A percentile compares a stretch with the other conserved stretches of the same genome.
Conservation (phyloP, 2,888 invertebrate genomes). For the Chrysolina americana region DNA sequence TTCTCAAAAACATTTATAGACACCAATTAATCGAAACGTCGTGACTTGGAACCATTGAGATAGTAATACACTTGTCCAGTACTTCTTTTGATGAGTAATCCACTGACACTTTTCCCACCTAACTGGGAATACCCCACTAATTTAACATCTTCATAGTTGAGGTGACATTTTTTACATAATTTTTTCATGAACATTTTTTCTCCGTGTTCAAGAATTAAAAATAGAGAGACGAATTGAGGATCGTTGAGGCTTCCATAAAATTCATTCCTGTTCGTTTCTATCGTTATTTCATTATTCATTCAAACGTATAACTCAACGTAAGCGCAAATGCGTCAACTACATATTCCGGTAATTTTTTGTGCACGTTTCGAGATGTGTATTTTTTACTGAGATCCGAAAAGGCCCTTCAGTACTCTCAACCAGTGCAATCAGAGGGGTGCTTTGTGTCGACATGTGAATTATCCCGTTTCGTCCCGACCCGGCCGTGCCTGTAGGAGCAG, state of each 20-base stretch:
- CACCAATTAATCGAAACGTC: no score
- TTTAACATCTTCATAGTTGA: no score
- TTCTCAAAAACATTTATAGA: no score
- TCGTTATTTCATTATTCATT: not conserved
- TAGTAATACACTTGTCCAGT: no score
- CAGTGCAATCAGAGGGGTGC: conserved; percentile 16
- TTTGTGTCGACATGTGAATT: conserved; percentile 65
- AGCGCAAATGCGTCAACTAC: not conserved
- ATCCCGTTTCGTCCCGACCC: conserved; percentile 59
- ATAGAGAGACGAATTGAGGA: no score
- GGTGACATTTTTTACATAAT: no score
- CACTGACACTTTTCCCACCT: no score
- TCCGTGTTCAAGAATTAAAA: no score
- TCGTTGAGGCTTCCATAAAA: not conserved
- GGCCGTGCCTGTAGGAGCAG: conserved; percentile 53
- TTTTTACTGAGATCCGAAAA: conserved; percentile 3
- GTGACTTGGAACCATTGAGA: no score
- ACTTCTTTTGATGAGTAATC: no score
- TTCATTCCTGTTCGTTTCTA: not conserved
- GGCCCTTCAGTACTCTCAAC: not conserved
- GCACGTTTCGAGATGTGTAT: not conserved
- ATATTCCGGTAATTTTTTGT: conserved; percentile 4
- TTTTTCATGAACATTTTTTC: no score
- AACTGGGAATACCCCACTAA: no score
- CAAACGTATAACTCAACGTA: not conserved